Evolutionary conservation across 2,888 invertebrate species (phyloP).

Genomic region (Lepidochrysops patricia): DNA sequence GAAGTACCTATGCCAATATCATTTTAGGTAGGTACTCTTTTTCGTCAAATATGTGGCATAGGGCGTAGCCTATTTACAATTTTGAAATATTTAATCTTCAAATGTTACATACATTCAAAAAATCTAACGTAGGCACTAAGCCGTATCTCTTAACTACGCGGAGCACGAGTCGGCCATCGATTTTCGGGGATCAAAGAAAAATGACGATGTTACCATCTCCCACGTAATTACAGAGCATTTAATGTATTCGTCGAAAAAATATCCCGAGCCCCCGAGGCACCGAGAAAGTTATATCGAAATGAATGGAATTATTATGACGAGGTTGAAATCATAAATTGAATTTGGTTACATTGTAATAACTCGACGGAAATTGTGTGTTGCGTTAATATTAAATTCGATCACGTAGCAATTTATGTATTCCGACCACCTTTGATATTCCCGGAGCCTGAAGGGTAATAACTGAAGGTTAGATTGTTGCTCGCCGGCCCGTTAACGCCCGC

Average conservation of each 20-base stretch:
- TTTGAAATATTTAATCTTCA: too few species aligned
- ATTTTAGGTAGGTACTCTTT: too few species aligned
- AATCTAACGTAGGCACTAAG: background rate
- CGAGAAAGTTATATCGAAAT: conserved; percentile 35
- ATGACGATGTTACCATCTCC: background rate
- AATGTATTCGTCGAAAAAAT: conserved; percentile 5
- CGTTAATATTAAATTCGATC: conserved; percentile 66
- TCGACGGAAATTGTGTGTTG: conserved; percentile 55
- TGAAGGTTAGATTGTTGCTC: conserved; percentile 45
- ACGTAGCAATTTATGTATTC: conserved; percentile 69
- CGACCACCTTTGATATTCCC: conserved; percentile 53
- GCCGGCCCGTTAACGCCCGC: conserved; percentile 39
- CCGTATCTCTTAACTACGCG: background rate
- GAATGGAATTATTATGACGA: conserved; percentile 63
- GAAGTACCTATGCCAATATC: too few species aligned
- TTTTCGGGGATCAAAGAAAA: background rate
- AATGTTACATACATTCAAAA: background rate
- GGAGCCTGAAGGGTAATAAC: conserved; percentile 42
- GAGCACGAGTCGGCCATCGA: background rate
- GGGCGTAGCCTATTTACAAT: background rate
- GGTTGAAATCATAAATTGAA: conserved; percentile 61
- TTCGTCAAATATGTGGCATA: too few species aligned
- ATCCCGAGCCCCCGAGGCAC: background rate
- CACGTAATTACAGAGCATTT: background rate
- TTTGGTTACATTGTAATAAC: conserved; percentile 69